Conservation (phyloP, 2,888 invertebrate genomes). For the Leptopilina syphax region DNA sequence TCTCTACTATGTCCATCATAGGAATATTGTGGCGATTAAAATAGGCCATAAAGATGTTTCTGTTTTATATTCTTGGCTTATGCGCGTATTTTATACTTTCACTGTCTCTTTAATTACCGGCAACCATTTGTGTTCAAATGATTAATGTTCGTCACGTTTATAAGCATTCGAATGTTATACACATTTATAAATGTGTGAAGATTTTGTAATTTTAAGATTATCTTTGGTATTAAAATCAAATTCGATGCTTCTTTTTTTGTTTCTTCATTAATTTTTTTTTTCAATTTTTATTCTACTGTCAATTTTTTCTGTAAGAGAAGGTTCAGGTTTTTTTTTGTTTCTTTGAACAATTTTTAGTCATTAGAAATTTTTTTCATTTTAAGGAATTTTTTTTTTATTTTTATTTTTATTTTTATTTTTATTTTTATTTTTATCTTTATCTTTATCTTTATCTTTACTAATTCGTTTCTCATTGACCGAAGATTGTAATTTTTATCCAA, state of each 20-base stretch:
- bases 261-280: background rate
- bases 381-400: too few species aligned
- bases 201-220: background rate
- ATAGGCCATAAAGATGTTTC: background rate
- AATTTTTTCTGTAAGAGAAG: too few species aligned
- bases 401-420: too few species aligned
- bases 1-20: background rate
- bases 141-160: constrained; percentile 2
- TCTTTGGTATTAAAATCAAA: background rate
- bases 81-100: constrained; percentile 1
- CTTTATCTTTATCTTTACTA: too few species aligned
- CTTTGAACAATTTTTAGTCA: too few species aligned
- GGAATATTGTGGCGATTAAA: background rate
- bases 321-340: too few species aligned
- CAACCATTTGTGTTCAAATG: constrained; percentile 1
- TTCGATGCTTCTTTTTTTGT: background rate
- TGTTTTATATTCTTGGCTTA: background rate
- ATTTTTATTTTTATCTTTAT: too few species aligned
- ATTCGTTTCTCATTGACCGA: too few species aligned
- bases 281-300: too few species aligned
- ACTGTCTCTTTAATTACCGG: constrained; percentile 26
- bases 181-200: background rate
- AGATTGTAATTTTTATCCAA: too few species aligned
- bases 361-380: too few species aligned
- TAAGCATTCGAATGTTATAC: background rate